These are phyloP conservation scores for Nephila pilipes DNA, from an alignment of 1,140 invertebrate genomes.

Conservation along the genomic window DNA sequence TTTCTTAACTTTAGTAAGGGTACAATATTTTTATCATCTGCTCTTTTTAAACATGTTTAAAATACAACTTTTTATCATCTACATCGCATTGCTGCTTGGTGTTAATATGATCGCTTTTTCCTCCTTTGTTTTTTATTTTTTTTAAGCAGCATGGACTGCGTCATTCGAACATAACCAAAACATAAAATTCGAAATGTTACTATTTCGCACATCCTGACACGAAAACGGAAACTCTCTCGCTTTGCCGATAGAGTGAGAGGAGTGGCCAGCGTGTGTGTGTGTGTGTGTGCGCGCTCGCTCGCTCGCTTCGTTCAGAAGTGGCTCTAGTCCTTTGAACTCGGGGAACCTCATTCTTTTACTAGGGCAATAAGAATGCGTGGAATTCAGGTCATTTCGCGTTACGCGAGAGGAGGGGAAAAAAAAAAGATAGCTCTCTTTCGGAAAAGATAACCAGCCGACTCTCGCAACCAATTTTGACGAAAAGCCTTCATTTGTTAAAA, in stretches of 20 bases:
- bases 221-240: constrained; percentile 41
- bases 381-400: constrained; percentile 73
- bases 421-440: constrained; percentile 54
- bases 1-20: too few species aligned
- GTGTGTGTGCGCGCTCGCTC: neutral
- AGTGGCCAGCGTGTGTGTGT: neutral
- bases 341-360: constrained; percentile 76
- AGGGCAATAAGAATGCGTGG: constrained; percentile 74
- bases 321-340: constrained; percentile 76
- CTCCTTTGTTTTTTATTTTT: too few species aligned
- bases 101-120: too few species aligned
- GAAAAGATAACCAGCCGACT: constrained; percentile 42
- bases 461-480: constrained; percentile 32
- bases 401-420: constrained; percentile 54
- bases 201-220: constrained; percentile 31
- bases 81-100: too few species aligned
- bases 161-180: neutral
- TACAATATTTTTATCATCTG: too few species aligned
- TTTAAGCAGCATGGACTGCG: neutral
- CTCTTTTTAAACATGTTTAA: too few species aligned
- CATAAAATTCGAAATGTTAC: neutral
- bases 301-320: constrained; percentile 37
- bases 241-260: neutral
- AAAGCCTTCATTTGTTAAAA: constrained; percentile 25
- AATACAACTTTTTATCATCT: too few species aligned